A percentile compares a stretch with the other conserved stretches of the same genome.
Conservation (phyloP, 1,140 invertebrate species). For the Anoplolepis gracilipes region DNA sequence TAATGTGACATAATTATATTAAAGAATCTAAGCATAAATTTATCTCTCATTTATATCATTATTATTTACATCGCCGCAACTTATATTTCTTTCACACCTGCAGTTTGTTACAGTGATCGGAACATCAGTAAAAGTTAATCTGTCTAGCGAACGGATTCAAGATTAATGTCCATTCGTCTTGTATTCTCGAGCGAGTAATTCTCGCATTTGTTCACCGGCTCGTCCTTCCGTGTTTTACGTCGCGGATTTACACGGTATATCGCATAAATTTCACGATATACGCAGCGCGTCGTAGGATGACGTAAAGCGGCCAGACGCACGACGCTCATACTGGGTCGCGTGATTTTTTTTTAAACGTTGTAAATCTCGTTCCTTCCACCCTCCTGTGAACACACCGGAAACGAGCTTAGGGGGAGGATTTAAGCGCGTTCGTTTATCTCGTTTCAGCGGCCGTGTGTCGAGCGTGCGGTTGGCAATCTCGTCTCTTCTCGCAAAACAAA, state of each 20-base stretch:
- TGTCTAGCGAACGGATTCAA: not conserved
- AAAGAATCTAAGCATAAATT: not conserved
- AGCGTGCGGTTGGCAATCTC: not conserved
- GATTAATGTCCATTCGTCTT: not conserved
- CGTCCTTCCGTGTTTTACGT: not conserved
- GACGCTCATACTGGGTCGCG: constrained; percentile 4
- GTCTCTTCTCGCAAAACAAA: constrained; percentile 29
- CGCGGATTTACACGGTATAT: constrained; percentile 6
- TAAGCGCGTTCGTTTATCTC: constrained; percentile 44
- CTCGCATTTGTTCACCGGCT: constrained; percentile 11
- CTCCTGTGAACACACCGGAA: constrained; percentile 5
- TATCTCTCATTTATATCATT: not conserved
- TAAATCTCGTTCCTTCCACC: constrained; percentile 23
- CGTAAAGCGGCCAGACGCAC: not conserved
- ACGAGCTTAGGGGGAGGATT: constrained; percentile 27
- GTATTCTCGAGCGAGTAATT: constrained; percentile 19
- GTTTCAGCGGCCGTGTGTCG: not conserved
- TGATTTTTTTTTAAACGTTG: constrained; percentile 9
- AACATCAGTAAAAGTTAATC: constrained; percentile 5
- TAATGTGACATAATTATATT: not conserved
- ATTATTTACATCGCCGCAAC: not conserved
- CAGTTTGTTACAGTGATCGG: not conserved
- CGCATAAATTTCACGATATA: constrained; percentile 50
- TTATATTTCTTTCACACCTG: not conserved
- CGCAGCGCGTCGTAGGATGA: not conserved